Conservation (phyloP, 2,888 invertebrate genomes). For the Ophioninae sp. region DNA sequence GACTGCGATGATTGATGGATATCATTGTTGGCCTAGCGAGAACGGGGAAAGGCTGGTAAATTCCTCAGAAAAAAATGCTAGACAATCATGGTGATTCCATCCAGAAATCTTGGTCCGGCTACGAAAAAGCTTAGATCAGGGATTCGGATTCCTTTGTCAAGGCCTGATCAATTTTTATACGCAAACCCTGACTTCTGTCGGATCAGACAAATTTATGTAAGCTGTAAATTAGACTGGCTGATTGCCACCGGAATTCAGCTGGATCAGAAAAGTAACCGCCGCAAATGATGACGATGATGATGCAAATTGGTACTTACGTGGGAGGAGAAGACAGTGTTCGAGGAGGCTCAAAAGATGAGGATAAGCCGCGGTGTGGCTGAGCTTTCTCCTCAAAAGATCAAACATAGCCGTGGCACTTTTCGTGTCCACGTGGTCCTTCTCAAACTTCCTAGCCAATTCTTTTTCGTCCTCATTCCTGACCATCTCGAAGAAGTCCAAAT, state of each 20-base stretch:
- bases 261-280: too few relatives aligned
- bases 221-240: neutral
- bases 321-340: conserved; percentile 93
- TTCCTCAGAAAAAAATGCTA: too few relatives aligned
- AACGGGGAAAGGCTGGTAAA: too few relatives aligned
- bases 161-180: too few relatives aligned
- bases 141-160: too few relatives aligned
- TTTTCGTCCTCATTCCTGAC: conserved; percentile 98
- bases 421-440: conserved; percentile 95
- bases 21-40: too few relatives aligned
- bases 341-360: conserved; percentile 95
- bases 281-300: neutral
- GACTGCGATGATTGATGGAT: too few relatives aligned
- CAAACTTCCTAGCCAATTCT: conserved; percentile 94
- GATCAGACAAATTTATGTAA: too few relatives aligned
- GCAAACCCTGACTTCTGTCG: too few relatives aligned
- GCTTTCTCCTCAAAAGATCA: conserved; percentile 92
- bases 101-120: too few relatives aligned
- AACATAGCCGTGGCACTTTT: conserved; percentile 97
- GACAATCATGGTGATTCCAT: too few relatives aligned
- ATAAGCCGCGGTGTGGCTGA: conserved; percentile 96
- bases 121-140: too few relatives aligned
- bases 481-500: conserved; percentile 99
- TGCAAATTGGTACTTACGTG: conserved; percentile 83
- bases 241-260: neutral